Evolutionary conservation across 2,113 vertebrate species (phyloP).

Genomic region (Silurus meridionalis): DNA sequence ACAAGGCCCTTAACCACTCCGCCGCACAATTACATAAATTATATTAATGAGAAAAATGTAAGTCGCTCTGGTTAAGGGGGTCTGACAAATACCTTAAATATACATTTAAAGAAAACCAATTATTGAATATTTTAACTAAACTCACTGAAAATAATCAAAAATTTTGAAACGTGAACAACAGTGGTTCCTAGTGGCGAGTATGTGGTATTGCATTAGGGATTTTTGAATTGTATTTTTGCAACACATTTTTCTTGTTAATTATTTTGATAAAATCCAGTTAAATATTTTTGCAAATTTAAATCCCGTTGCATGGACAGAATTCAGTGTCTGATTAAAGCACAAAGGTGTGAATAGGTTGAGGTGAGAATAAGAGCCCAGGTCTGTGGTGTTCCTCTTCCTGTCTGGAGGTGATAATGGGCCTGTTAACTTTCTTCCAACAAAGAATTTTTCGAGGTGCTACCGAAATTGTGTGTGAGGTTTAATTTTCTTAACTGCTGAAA

Average conservation of each 20-base stretch:
- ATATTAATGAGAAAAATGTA: too few species aligned
- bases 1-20: too few species aligned
- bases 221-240: not conserved
- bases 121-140: not conserved
- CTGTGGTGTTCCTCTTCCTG: too few species aligned
- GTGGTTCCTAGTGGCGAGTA: not conserved
- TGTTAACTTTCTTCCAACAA: not conserved
- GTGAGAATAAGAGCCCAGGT: not conserved
- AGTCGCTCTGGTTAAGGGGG: too few species aligned
- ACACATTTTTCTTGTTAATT: not conserved
- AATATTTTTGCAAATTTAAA: not conserved
- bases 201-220: not conserved
- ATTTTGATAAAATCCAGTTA: not conserved
- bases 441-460: not conserved
- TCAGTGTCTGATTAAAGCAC: not conserved
- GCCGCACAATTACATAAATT: too few species aligned
- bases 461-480: not conserved
- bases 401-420: constrained; percentile 3
- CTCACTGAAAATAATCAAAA: not conserved
- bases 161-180: not conserved
- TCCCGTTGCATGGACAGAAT: not conserved
- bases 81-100: too few species aligned
- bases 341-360: constrained; percentile 3
- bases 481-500: not conserved
- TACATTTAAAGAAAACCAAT: too few species aligned